A percentile compares a stretch with the other conserved stretches of the same genome.
phyloP scores from a whole-genome alignment of 2,113 vertebrate genomes.

The Xyrauchen texanus region DNA sequence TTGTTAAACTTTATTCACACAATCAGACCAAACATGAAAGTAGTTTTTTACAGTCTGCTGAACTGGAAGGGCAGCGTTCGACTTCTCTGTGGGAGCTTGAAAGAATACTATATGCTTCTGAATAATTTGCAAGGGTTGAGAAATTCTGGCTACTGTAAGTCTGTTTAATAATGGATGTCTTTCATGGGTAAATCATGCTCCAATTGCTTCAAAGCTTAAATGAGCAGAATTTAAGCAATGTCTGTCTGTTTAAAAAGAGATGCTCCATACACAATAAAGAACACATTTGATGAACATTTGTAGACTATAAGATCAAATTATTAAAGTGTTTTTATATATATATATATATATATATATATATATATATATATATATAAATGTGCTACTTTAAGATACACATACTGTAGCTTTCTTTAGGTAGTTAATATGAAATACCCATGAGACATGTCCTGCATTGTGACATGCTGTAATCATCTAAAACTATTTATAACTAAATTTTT shows the following conservation, averaged over 20 bases:
- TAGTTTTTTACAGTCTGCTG: conserved; percentile 6
- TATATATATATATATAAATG: too few relatives aligned
- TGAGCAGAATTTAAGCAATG: conserved; percentile 1
- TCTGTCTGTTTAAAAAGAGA: neutral
- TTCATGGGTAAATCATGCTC: conserved; percentile 44
- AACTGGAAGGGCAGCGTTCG: neutral
- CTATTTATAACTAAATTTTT: too few relatives aligned
- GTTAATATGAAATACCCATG: too few relatives aligned
- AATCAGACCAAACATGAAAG: neutral
- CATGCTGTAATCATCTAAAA: too few relatives aligned
- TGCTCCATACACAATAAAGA: neutral
- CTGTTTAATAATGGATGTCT: conserved; percentile 67
- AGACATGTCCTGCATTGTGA: too few relatives aligned
- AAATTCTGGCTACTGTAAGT: conserved; percentile 57
- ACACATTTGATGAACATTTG: too few relatives aligned
- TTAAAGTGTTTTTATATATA: too few relatives aligned
- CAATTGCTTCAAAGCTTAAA: conserved; percentile 12
- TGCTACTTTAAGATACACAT: too few relatives aligned
- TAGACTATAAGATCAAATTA: too few relatives aligned
- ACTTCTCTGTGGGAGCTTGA: conserved; percentile 25
- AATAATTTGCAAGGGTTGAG: conserved; percentile 55
- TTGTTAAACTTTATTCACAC: neutral
- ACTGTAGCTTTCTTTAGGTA: too few relatives aligned
- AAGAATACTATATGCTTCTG: conserved; percentile 29
- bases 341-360: too few relatives aligned